phyloP scores from a whole-genome alignment of 2,888 invertebrate genomes.

The Drosophila pullipes region DNA sequence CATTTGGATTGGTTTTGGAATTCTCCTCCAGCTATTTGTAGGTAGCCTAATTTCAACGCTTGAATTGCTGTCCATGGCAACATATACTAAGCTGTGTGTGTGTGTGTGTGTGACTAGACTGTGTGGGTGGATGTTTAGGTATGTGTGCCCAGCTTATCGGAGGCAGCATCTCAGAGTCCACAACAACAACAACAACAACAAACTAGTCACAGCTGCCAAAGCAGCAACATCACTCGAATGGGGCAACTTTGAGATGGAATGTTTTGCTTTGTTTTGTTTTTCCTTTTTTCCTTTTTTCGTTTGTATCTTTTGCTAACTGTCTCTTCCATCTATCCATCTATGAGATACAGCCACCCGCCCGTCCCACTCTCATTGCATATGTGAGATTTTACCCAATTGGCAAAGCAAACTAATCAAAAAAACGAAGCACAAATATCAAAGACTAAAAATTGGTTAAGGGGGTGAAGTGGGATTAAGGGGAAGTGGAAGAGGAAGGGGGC shows the following conservation, averaged over 20 bases:
- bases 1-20: constrained; percentile 15
- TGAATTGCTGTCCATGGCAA: constrained; percentile 69
- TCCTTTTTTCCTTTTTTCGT: neutral
- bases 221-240: constrained; percentile 36
- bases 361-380: neutral
- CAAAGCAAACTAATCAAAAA: constrained; percentile 49
- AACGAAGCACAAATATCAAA: constrained; percentile 33
- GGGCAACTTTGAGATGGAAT: constrained; percentile 39
- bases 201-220: constrained; percentile 40
- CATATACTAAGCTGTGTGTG: constrained; percentile 1
- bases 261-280: constrained; percentile 1
- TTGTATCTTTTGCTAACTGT: constrained; percentile 1
- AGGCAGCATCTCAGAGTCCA: constrained; percentile 61
- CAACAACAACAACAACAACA: constrained; percentile 19
- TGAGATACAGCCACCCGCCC: neutral
- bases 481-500: neutral
- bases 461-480: neutral
- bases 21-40: constrained; percentile 56
- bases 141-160: constrained; percentile 67
- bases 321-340: constrained; percentile 2
- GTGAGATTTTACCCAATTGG: constrained; percentile 30
- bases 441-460: constrained; percentile 13
- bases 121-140: constrained; percentile 6
- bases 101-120: constrained; percentile 9
- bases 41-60: constrained; percentile 80